Conservation (phyloP, 2,113 vertebrate genomes). For the Talpa occidentalis region DNA sequence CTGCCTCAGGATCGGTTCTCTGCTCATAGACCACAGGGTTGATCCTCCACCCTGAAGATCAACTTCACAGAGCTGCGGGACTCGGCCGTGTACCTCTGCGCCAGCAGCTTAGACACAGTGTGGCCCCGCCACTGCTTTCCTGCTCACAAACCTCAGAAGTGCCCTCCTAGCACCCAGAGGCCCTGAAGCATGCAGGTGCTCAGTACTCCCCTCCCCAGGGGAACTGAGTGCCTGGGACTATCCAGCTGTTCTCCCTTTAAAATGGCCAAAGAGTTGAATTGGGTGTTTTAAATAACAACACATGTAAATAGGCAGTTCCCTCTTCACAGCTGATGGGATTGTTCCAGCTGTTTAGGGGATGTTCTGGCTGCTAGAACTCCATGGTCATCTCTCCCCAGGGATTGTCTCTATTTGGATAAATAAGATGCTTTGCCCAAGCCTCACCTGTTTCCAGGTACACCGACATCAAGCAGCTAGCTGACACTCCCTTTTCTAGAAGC, state of each 20-base stretch:
- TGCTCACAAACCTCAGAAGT: not conserved
- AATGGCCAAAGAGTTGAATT: no score
- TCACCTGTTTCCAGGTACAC: not conserved
- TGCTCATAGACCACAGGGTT: no score
- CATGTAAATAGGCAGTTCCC: not conserved
- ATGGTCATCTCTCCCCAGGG: rapidly evolving
- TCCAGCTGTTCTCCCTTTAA: not conserved
- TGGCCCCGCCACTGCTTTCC: not conserved
- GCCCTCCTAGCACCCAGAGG: not conserved
- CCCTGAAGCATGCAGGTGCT: not conserved
- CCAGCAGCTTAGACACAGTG: constrained; percentile 11
- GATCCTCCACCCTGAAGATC: not conserved
- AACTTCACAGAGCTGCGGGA: not conserved
- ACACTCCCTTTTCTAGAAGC: not conserved
- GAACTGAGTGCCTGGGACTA: not conserved
- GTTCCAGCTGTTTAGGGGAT: not conserved
- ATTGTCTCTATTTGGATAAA: not conserved
- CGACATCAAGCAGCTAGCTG: not conserved
- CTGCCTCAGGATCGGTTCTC: no score
- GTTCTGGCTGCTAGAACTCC: rapidly evolving
- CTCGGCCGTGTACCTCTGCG: not conserved
- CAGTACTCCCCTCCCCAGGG: not conserved
- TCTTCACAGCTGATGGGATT: not conserved
- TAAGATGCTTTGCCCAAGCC: not conserved
- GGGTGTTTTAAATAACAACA: not conserved